Evolutionary conservation across 2,113 vertebrate species (phyloP), one percentile per base, ranked within the genome.

Genomic region (Phrynosoma blainvillii): DNA sequence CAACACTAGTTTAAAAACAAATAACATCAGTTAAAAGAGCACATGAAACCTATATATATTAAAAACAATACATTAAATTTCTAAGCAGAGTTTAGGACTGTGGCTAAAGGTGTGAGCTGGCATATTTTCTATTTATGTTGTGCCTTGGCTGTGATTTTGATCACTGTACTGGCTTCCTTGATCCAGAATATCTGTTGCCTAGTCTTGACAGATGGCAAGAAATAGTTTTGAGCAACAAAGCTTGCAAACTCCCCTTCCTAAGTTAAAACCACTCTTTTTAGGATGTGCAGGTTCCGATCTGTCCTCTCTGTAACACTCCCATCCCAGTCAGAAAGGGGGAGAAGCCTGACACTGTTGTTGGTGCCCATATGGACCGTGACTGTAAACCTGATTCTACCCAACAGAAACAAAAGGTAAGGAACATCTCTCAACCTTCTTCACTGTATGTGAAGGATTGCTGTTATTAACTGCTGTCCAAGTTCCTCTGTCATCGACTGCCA

Each of bases 261-360:
- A 36, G 27, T 70, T 40, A 23, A 52, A 9, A 36, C 25, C 4
- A 47, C 16, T 30, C 10, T n/a, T 18, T 14, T 56, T n/a, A 99
- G 99, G 97, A 99, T 88, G 91, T 98, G 68, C 98, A 98, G 92
- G 98, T 99, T 76, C 99, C 98, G 0, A 97, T 98, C 4, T 99
- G 99, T 90, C 98, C 98, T 0, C 94, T 99, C 70, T 99, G 99
- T 93, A 97, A 97, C 56, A 87, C 3, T 0, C 98, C 98, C 0
- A 89, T 99, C 85, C 98, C 98, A 0, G 79, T 98, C 21, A 98
- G 94, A 88, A 98, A 94, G 92, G 98, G 98, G 52, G 98, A 98
- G 93, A 96, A 97, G 89, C 97, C 98, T 4, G 99, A 99, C 81
- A 89, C 97, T 78, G 98, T 98, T 92, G 98, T 99, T 0, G 96